Conservation (phyloP, 2,888 invertebrate species). For the Caprella mutica region DNA sequence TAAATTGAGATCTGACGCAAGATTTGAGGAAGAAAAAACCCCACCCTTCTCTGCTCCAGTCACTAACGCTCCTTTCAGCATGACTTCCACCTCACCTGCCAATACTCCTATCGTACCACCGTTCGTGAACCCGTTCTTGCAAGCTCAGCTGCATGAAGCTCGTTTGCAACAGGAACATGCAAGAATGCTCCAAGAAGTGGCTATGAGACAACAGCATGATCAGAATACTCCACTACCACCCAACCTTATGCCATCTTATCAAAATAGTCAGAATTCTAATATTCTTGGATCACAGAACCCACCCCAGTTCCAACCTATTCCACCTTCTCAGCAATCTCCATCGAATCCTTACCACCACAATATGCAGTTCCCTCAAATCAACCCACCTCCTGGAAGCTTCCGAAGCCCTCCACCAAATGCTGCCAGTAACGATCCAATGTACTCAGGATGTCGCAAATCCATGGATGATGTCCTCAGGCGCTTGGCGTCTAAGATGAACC, state of each 20-base stretch:
- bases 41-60: no score
- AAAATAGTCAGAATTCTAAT: slow-evolving; percentile 6
- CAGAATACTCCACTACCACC: slow-evolving; percentile 39
- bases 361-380: slow-evolving; percentile 29
- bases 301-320: slow-evolving; percentile 11
- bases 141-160: slow-evolving; percentile 25
- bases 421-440: slow-evolving; percentile 10
- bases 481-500: slow-evolving; percentile 72
- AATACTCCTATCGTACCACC: slow-evolving; percentile 15
- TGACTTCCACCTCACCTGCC: slow-evolving; percentile 14
- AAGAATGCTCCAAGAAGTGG: slow-evolving; percentile 27
- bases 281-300: slow-evolving; percentile 12
- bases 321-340: slow-evolving; percentile 10
- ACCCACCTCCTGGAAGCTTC: slow-evolving; percentile 34
- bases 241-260: slow-evolving; percentile 9
- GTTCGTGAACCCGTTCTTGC: slow-evolving; percentile 32
- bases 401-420: slow-evolving; percentile 3
- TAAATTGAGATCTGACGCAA: no score
- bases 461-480: slow-evolving; percentile 86
- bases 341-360: slow-evolving; percentile 22
- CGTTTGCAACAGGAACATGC: slow-evolving; percentile 28
- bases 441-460: slow-evolving; percentile 42
- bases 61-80: slow-evolving; percentile 1
- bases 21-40: no score
- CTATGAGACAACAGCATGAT: slow-evolving; percentile 42